These are phyloP conservation scores for Brachymystax lenok DNA, from an alignment of 2,797 vertebrate genomes.

Conservation along the genomic window DNA sequence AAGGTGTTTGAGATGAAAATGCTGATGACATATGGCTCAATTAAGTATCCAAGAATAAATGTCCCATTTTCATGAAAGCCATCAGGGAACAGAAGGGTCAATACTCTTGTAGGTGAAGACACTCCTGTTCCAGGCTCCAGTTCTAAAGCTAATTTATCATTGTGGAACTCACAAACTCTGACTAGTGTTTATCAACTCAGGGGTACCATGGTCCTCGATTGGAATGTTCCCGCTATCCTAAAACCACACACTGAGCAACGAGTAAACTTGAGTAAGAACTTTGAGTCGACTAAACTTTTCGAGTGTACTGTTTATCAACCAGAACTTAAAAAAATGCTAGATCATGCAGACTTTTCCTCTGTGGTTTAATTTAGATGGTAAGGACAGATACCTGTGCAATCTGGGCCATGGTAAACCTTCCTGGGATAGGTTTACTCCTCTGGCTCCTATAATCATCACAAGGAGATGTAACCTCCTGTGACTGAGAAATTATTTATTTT, in stretches of 20 bases:
- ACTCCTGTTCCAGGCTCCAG: slow-evolving; percentile 8
- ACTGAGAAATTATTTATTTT: slow-evolving; percentile 57
- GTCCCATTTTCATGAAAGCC: slow-evolving; percentile 60
- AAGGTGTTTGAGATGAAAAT: slow-evolving; percentile 48
- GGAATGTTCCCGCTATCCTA: slow-evolving; percentile 31
- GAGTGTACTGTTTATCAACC: slow-evolving; percentile 57
- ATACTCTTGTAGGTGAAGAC: slow-evolving; percentile 34
- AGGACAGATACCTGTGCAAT: slow-evolving; percentile 70
- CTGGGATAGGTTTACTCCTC: slow-evolving; percentile 60
- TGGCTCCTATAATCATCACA: slow-evolving; percentile 71
- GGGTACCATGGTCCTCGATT: slow-evolving; percentile 25
- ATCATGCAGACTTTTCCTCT: slow-evolving; percentile 39
- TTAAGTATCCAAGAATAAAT: slow-evolving; percentile 59
- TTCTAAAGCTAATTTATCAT: slow-evolving; percentile 31
- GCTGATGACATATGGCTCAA: slow-evolving; percentile 61
- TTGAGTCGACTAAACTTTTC: neutral
- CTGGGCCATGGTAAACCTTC: slow-evolving; percentile 66
- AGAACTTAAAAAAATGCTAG: slow-evolving; percentile 50
- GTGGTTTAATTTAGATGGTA: slow-evolving; percentile 61
- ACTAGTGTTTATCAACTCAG: slow-evolving; percentile 57
- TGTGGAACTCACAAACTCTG: slow-evolving; percentile 37
- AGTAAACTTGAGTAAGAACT: slow-evolving; percentile 18
- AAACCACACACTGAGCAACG: slow-evolving; percentile 12
- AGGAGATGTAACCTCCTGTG: slow-evolving; percentile 45
- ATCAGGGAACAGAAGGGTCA: slow-evolving; percentile 54